Evolutionary conservation across 2,888 invertebrate genomes (phyloP).

Genomic region (Latheticus oryzae): DNA sequence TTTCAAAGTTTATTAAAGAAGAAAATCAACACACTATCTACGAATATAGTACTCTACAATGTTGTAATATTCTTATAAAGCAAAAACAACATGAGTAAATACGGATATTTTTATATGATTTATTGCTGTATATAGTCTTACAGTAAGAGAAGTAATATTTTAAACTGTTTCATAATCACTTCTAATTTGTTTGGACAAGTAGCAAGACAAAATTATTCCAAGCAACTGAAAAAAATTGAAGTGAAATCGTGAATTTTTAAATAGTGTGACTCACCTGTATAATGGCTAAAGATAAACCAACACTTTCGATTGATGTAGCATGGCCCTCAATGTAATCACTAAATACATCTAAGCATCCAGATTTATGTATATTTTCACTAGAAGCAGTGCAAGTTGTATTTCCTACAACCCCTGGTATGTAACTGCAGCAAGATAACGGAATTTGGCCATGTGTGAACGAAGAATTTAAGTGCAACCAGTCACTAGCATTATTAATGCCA

Average conservation of each 20-base stretch:
- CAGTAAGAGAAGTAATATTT: conserved; percentile 23
- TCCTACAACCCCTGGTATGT: conserved; percentile 66
- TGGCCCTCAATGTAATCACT: conserved; percentile 75
- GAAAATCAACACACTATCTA: too few species aligned
- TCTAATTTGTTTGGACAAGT: conserved; percentile 89
- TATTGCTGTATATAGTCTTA: conserved; percentile 3
- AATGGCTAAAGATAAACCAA: conserved; percentile 84
- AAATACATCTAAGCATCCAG: conserved; percentile 76
- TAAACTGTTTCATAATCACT: conserved; percentile 60
- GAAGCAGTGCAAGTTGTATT: conserved; percentile 57
- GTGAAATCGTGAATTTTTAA: too few species aligned
- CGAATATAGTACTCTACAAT: too few species aligned
- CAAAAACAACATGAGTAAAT: too few species aligned
- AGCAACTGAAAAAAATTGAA: conserved; percentile 79
- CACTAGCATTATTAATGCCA: conserved; percentile 72
- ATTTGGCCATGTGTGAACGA: conserved; percentile 63
- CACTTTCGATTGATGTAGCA: conserved; percentile 79
- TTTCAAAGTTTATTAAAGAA: too few species aligned
- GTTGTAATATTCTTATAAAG: too few species aligned
- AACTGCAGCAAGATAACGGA: conserved; percentile 75
- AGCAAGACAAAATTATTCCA: conserved; percentile 91
- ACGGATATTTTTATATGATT: too few species aligned
- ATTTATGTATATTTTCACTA: conserved; percentile 63
- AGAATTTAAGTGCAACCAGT: conserved; percentile 71
- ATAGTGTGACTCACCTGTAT: conserved; percentile 76